Evolutionary conservation across 2,797 vertebrate genomes (phyloP).

Genomic region (Amblyopsis hoosieri): DNA sequence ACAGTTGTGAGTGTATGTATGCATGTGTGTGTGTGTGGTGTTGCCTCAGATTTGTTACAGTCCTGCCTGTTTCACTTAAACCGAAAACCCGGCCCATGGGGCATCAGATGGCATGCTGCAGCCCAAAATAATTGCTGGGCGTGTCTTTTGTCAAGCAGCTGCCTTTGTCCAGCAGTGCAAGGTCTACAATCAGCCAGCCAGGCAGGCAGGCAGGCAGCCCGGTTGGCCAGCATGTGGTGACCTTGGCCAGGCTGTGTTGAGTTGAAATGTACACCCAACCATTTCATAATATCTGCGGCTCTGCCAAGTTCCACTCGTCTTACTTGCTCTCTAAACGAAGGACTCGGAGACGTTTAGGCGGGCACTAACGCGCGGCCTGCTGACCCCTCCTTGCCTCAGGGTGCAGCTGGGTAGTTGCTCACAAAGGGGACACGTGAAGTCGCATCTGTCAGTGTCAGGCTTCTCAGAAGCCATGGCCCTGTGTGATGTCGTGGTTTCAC

Average conservation of each 20-base stretch:
- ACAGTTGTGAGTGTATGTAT: conserved; percentile 6
- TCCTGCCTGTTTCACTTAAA: conserved; percentile 22
- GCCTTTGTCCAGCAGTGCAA: conserved; percentile 74
- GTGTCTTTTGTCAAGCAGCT: conserved; percentile 79
- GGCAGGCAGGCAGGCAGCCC: conserved; percentile 56
- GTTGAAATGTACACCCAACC: conserved; percentile 77
- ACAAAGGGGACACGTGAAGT: conserved; percentile 22
- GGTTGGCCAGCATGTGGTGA: conserved; percentile 68
- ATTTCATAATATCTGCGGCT: conserved; percentile 75
- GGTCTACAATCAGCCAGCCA: conserved; percentile 65
- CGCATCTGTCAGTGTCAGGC: conserved; percentile 30
- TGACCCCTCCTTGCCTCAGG: conserved; percentile 57
- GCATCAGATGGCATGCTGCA: conserved; percentile 70
- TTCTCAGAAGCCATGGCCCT: conserved; percentile 13
- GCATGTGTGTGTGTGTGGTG: conserved; percentile 21
- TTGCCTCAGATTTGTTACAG: conserved; percentile 23
- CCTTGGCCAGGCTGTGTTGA: conserved; percentile 77
- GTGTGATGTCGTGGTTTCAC: neutral
- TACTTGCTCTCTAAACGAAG: conserved; percentile 53
- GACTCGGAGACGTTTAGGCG: conserved; percentile 48
- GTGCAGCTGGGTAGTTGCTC: conserved; percentile 64
- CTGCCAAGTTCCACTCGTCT: conserved; percentile 78
- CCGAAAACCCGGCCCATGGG: conserved; percentile 38
- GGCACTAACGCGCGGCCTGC: conserved; percentile 56
- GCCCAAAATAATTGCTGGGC: conserved; percentile 80